Percentiles rank a stretch among this genome's conserved stretches.
These are phyloP conservation scores for Drosophila leonis DNA, from an alignment of 2,888 invertebrate species.

Conservation along the genomic window DNA sequence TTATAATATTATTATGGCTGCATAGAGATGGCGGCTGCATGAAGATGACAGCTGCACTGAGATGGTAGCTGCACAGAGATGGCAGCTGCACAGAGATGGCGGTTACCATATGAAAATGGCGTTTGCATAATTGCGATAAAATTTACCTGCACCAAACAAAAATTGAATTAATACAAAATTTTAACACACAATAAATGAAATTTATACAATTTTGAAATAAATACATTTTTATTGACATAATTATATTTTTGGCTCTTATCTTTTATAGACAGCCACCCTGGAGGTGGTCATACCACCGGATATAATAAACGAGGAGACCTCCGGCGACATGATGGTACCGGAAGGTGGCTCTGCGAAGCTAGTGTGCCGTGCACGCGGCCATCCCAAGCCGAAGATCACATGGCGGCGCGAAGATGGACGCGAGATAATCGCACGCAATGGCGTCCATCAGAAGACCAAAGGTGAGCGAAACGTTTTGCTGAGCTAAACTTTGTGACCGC, in stretches of 20 bases:
- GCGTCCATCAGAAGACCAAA: constrained; percentile 91
- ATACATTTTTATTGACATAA: not conserved
- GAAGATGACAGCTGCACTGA: not conserved
- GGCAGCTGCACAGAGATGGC: not conserved
- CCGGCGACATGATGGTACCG: constrained; percentile 97
- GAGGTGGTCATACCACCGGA: constrained; percentile 97
- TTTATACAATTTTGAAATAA: not conserved
- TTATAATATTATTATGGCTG: not conserved
- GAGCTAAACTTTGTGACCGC: constrained; percentile 33
- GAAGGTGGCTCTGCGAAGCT: constrained; percentile 95
- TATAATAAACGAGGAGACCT: constrained; percentile 95
- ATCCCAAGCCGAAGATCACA: constrained; percentile 93
- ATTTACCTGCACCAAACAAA: not conserved
- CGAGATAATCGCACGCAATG: constrained; percentile 91
- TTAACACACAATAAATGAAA: not conserved
- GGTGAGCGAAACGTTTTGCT: constrained; percentile 85
- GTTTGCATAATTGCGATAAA: too few relatives aligned
- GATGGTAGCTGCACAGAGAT: not conserved
- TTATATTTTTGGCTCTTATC: not conserved
- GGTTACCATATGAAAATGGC: not conserved
- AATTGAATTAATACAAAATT: not conserved
- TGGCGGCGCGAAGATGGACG: constrained; percentile 95
- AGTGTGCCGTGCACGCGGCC: constrained; percentile 94
- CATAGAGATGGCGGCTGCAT: not conserved
- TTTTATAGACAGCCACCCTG: constrained; percentile 91